Evolutionary conservation across 1,140 invertebrate species (phyloP), one percentile per base, ranked within the genome.

Genomic region (Lordiphosa collinella): DNA sequence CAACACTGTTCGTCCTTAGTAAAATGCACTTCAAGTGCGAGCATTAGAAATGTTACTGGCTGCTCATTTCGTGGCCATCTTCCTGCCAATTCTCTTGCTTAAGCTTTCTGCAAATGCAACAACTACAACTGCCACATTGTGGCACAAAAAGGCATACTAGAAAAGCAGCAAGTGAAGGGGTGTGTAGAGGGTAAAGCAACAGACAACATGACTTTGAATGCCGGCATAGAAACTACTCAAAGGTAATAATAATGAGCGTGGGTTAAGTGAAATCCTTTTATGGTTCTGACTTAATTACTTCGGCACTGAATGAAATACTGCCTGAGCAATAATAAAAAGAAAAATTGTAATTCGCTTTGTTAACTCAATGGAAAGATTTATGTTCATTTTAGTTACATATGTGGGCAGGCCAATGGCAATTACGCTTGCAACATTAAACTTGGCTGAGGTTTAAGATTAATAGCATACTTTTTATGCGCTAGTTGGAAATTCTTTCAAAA

Each of bases 21-120:
- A 40, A 29, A 68, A 35, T 57, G 55, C 63, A 41, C 54, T 68
- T 68, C 35, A 53, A 69, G 64, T 74, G 54, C 52, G 55, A 55
- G 59, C 67, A 74, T 69, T 69, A 74, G n/a, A n/a, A 80, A 79
- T 80, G 69, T 36, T 75, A 41, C 43, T 73, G 48, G 43, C 61
- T 52, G 63, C 52, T 66, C 63, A 58, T 57, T 58, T 64, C 18
- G 38, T 63, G 60, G 47, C 38, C 38, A n/a, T 47, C 10, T 32
- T 32, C 4, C 7, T 35, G 6, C 13, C 18, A 5, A 22, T 2
- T 40, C 1, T 22, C 9, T 7, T n/a, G 2, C 10, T 32, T 8
- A 31, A 36, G 49, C 56, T 65, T 44, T 35, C 37, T 38, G 46
- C 32, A 22, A 34, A 32, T 37, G 34, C 43, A 37, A 9, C 25